These are phyloP conservation scores for Echeneis naucrates DNA, from an alignment of 2,797 vertebrate species.

Conservation along the genomic window DNA sequence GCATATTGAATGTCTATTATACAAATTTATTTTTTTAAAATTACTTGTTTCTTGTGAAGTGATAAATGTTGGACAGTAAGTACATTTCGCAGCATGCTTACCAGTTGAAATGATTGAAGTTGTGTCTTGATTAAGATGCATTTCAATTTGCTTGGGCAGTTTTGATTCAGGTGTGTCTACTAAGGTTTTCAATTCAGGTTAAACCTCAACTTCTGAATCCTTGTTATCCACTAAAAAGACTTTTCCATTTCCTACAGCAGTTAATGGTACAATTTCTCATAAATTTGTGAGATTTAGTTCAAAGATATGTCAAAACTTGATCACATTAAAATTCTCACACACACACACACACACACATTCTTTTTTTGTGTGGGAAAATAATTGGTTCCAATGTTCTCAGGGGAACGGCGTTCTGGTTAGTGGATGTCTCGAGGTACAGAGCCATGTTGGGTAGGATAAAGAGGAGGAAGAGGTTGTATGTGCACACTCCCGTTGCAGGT, in stretches of 20 bases:
- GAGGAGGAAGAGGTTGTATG: constrained; percentile 31
- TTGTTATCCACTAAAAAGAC: background rate
- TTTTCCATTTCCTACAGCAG: constrained; percentile 13
- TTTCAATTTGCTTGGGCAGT: constrained; percentile 18
- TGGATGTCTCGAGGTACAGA: constrained; percentile 47
- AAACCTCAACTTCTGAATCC: background rate
- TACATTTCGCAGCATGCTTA: constrained; percentile 38
- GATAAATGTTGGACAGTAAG: constrained; percentile 29
- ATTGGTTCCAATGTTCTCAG: constrained; percentile 82
- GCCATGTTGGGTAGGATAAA: constrained; percentile 81
- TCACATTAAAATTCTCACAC: constrained; percentile 17
- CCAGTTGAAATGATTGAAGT: constrained; percentile 16
- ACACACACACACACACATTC: constrained; percentile 16
- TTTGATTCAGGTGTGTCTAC: constrained; percentile 16
- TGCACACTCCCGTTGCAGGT: constrained; percentile 12
- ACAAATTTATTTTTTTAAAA: constrained; percentile 56
- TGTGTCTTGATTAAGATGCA: constrained; percentile 26
- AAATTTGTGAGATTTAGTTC: constrained; percentile 26
- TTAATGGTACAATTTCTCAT: constrained; percentile 51
- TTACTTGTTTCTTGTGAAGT: constrained; percentile 32
- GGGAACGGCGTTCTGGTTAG: constrained; percentile 70
- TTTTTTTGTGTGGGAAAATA: constrained; percentile 90
- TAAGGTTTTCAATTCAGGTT: constrained; percentile 1
- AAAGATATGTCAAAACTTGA: constrained; percentile 58
- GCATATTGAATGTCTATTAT: constrained; percentile 62